These are phyloP conservation scores for Chionodraco myersi DNA, from an alignment of 2,113 vertebrate species.

Conservation along the genomic window DNA sequence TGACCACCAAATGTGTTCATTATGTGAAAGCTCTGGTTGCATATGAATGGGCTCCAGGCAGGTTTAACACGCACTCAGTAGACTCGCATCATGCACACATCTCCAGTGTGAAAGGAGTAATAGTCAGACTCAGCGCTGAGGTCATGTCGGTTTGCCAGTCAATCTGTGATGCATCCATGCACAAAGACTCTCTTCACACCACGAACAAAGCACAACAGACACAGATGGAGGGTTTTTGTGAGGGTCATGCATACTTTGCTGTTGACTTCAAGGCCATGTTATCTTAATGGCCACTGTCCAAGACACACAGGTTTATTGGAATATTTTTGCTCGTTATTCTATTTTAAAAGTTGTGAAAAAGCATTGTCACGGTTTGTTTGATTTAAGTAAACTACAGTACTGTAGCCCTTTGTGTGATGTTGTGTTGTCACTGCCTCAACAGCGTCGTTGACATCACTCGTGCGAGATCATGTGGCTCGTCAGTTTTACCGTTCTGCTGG, in stretches of 20 bases:
- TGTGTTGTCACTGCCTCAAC: slow-evolving; percentile 29
- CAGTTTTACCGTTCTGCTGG: slow-evolving; percentile 60
- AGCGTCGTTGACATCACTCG: slow-evolving; percentile 49
- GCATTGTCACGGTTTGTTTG: too few relatives aligned
- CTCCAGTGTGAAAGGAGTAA: slow-evolving; percentile 36
- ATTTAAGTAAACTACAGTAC: too few relatives aligned
- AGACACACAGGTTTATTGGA: too few relatives aligned
- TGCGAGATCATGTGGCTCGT: slow-evolving; percentile 66
- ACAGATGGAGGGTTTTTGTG: slow-evolving; percentile 10
- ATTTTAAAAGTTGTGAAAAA: too few relatives aligned
- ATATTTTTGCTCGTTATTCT: too few relatives aligned
- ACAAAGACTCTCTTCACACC: slow-evolving; percentile 64
- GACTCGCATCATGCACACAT: slow-evolving; percentile 1
- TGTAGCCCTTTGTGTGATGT: slow-evolving; percentile 36
- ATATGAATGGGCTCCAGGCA: slow-evolving; percentile 11
- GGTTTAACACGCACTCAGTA: slow-evolving; percentile 7
- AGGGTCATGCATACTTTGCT: not conserved
- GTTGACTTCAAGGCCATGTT: not conserved
- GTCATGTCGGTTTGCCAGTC: slow-evolving; percentile 59
- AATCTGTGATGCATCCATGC: slow-evolving; percentile 25
- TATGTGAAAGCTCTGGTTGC: slow-evolving; percentile 1
- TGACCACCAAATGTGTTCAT: not conserved
- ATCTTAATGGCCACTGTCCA: too few relatives aligned
- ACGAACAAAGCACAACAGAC: slow-evolving; percentile 52
- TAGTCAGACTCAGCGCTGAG: slow-evolving; percentile 54